phyloP scores from a whole-genome alignment of 2,113 vertebrate genomes.

The Murina feae region DNA sequence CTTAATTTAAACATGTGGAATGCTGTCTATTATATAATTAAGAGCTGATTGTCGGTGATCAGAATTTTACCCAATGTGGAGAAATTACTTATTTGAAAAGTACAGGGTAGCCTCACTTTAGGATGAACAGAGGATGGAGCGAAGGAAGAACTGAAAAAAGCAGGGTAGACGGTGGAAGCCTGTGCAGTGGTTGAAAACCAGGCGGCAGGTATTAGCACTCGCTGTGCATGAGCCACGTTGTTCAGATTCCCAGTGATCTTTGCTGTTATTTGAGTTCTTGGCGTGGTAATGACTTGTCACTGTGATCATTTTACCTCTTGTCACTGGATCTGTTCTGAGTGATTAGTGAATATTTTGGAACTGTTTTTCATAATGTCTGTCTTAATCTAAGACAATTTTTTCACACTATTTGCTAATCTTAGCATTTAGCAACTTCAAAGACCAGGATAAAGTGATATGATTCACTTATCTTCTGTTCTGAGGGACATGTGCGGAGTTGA shows the following conservation, averaged over 20 bases:
- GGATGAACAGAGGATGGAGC: not conserved
- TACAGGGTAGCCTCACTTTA: not conserved
- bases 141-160: not conserved
- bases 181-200: constrained; percentile 1
- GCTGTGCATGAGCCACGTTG: not conserved
- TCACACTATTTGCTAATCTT: not conserved
- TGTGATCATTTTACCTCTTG: not conserved
- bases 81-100: not conserved
- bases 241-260: not conserved
- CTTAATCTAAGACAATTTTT: constrained; percentile 22
- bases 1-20: not conserved
- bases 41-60: not conserved
- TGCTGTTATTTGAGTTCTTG: not conserved
- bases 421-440: not conserved
- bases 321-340: not conserved
- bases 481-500: constrained; percentile 33
- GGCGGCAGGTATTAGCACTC: not conserved
- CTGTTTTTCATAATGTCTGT: not conserved
- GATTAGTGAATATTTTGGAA: not conserved
- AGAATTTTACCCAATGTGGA: not conserved
- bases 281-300: not conserved
- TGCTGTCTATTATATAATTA: not conserved
- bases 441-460: not conserved
- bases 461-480: not conserved
- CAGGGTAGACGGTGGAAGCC: not conserved